phyloP scores from a whole-genome alignment of 2,113 vertebrate species.

The Thamnophis sirtalis region DNA sequence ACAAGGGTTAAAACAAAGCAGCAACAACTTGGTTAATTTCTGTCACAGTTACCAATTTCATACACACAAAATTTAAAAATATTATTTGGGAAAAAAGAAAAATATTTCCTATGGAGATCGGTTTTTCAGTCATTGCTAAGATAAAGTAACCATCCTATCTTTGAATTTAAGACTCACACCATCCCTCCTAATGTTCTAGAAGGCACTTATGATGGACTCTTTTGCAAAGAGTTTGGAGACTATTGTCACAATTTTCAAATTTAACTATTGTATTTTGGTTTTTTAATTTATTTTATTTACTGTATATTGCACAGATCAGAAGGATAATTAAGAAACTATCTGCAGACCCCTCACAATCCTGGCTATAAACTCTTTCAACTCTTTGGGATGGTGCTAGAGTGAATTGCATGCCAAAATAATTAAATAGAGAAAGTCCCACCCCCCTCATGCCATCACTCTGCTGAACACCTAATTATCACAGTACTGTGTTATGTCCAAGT shows the following conservation, averaged over 20 bases:
- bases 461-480: not conserved
- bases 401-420: not conserved
- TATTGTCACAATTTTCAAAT: not conserved
- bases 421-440: not conserved
- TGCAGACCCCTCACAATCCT: not conserved
- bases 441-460: not conserved
- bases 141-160: not conserved
- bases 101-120: not conserved
- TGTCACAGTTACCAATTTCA: slow-evolving; percentile 13
- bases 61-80: not conserved
- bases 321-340: not conserved
- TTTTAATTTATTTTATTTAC: not conserved
- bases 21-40: fast-evolving
- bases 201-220: not conserved
- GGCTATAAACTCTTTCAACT: not conserved
- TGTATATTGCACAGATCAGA: not conserved
- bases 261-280: not conserved
- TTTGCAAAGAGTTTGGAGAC: not conserved
- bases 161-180: not conserved
- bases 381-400: not conserved
- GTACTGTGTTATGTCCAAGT: not conserved
- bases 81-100: slow-evolving; percentile 8
- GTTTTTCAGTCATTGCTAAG: not conserved
- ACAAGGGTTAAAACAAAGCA: not conserved
- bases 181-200: not conserved